A percentile compares a stretch with the other conserved stretches of the same genome.
These are phyloP conservation scores for Hucho hucho DNA, from an alignment of 2,113 vertebrate genomes.

Conservation along the genomic window DNA sequence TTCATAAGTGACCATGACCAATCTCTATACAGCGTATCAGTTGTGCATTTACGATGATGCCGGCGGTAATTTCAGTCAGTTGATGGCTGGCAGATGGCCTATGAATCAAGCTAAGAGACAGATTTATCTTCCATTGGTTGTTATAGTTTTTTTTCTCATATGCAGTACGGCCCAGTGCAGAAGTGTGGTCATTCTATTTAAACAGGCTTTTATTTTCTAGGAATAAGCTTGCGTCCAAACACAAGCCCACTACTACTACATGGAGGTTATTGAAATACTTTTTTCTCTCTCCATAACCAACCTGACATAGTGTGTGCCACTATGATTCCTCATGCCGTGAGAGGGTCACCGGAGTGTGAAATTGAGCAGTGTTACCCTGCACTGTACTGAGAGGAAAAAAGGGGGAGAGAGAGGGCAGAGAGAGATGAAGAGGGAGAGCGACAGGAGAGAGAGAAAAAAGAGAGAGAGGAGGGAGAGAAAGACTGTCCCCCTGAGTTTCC, in stretches of 20 bases:
- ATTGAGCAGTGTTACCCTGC: conserved; percentile 52
- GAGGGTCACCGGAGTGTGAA: conserved; percentile 61
- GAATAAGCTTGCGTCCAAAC: conserved; percentile 4
- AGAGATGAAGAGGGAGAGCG: neutral
- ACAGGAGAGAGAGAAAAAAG: neutral
- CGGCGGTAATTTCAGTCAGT: neutral
- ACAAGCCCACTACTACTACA: conserved; percentile 24
- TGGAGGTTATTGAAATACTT: conserved; percentile 51
- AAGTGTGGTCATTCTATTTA: neutral
- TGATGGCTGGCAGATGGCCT: neutral
- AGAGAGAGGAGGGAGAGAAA: neutral
- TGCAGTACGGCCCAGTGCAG: neutral
- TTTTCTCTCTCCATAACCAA: conserved; percentile 36
- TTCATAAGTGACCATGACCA: neutral
- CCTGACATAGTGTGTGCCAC: conserved; percentile 47
- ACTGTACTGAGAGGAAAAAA: no score
- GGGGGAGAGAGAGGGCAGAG: neutral
- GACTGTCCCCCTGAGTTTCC: neutral
- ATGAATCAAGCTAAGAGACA: neutral
- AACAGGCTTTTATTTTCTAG: neutral
- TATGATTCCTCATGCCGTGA: conserved; percentile 50
- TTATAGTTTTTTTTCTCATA: neutral
- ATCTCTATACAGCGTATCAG: neutral
- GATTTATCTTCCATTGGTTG: conserved; percentile 1
- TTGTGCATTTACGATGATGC: neutral